Evolutionary conservation across 1,140 invertebrate species (phyloP).

Genomic region (Cataglyphis hispanica): DNA sequence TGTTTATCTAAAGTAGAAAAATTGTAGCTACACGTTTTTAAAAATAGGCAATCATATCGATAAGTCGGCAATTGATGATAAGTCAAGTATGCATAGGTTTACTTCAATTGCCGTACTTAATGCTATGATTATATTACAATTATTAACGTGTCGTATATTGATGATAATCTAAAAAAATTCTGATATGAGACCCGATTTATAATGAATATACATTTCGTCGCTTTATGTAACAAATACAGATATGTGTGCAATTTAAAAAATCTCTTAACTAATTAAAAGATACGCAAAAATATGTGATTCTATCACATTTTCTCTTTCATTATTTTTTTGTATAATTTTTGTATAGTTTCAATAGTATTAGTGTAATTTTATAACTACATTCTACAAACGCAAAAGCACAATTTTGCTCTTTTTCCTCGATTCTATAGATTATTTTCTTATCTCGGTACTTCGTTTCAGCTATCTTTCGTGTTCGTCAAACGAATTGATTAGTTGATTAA

Average conservation of each 20-base stretch:
- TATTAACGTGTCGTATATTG: neutral
- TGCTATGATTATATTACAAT: conserved; percentile 5
- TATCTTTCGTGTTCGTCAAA: neutral
- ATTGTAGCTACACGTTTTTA: neutral
- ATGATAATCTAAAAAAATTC: conserved; percentile 8
- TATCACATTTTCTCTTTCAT: neutral
- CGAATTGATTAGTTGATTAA: conserved; percentile 4
- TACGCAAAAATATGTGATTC: neutral
- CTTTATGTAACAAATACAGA: neutral
- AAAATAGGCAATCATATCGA: neutral
- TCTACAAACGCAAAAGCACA: neutral
- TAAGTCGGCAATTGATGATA: neutral
- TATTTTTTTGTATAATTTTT: neutral
- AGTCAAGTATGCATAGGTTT: neutral
- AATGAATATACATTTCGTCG: neutral
- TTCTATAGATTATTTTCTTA: conserved; percentile 6
- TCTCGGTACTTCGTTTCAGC: neutral
- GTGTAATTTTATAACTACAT: neutral
- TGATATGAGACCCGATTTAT: conserved; percentile 3
- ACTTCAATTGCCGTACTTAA: neutral
- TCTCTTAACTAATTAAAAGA: neutral
- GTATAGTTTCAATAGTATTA: neutral
- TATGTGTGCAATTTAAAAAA: conserved; percentile 32
- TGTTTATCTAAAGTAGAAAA: neutral
- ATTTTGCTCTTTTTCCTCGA: neutral